Percentiles rank a stretch among this genome's conserved stretches.
phyloP scores from a whole-genome alignment of 1,140 invertebrate genomes.

The Proctacanthus coquilletti region DNA sequence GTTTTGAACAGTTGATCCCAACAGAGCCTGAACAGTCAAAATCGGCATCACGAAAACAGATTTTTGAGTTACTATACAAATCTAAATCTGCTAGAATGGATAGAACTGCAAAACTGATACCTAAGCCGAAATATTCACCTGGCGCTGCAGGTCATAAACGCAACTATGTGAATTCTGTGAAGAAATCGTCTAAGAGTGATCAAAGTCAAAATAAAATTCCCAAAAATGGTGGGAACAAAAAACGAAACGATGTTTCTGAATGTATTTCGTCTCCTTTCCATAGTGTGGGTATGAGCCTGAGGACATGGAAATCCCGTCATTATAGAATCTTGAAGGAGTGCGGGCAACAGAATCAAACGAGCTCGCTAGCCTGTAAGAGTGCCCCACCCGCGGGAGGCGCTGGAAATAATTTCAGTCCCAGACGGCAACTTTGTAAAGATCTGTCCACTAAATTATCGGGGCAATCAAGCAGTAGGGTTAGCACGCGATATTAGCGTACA shows the following conservation, averaged over 20 bases:
- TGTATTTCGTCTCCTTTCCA: conserved; percentile 1
- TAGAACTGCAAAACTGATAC: neutral
- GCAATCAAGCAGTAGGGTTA: neutral
- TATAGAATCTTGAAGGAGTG: neutral
- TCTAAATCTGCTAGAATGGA: neutral
- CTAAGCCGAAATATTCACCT: neutral
- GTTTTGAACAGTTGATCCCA: neutral
- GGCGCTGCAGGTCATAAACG: neutral
- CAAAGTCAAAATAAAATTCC: neutral
- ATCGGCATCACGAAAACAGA: neutral
- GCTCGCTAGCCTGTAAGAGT: too few relatives aligned
- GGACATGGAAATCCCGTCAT: conserved; percentile 2
- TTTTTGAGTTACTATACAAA: neutral
- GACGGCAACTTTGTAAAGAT: too few relatives aligned
- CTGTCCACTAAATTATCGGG: neutral
- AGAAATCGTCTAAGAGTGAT: neutral
- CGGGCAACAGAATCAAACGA: neutral
- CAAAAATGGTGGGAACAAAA: neutral
- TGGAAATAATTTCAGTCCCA: too few relatives aligned
- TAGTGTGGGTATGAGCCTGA: conserved; percentile 3
- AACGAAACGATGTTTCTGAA: neutral
- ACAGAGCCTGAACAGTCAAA: neutral
- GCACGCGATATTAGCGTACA: neutral
- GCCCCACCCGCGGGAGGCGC: too few relatives aligned
- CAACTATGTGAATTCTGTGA: neutral